Evolutionary conservation across 2,113 vertebrate genomes (phyloP).

Genomic region (Pteronura brasiliensis): DNA sequence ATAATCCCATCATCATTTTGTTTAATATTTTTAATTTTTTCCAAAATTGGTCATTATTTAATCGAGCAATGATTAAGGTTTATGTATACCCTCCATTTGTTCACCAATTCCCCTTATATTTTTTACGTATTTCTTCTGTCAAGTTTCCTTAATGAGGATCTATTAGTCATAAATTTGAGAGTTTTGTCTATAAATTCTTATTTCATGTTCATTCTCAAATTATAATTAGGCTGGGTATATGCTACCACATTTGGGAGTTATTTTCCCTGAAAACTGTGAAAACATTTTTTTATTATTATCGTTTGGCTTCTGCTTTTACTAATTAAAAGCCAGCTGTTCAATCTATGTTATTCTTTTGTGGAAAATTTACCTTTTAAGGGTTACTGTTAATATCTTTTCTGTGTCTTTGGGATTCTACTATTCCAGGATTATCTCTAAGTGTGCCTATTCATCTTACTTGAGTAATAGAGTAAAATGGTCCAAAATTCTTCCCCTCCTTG

Average conservation of each 20-base stretch:
- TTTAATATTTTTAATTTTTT: not conserved
- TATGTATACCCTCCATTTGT: not conserved
- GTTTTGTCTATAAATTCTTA: not conserved
- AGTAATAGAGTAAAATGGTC: not conserved
- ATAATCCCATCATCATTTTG: not conserved
- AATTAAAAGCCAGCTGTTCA: constrained; percentile 11
- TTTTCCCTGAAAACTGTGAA: not conserved
- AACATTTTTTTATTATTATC: not conserved
- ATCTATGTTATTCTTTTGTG: not conserved
- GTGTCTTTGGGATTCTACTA: not conserved
- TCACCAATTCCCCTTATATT: not conserved
- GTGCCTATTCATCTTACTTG: not conserved
- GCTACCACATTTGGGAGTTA: not conserved
- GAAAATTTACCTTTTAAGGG: not conserved
- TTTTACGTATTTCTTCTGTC: not conserved
- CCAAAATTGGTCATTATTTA: not conserved
- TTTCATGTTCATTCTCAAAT: not conserved
- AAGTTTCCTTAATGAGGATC: not conserved
- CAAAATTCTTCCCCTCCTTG: not conserved
- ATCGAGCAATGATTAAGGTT: not conserved
- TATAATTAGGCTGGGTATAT: not conserved
- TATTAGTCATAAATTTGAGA: not conserved
- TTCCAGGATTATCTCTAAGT: not conserved
- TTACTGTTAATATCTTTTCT: not conserved
- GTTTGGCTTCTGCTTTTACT: not conserved